These are phyloP conservation scores for Tolypeutes matacus DNA, from an alignment of 2,797 vertebrate genomes.

Conservation along the genomic window DNA sequence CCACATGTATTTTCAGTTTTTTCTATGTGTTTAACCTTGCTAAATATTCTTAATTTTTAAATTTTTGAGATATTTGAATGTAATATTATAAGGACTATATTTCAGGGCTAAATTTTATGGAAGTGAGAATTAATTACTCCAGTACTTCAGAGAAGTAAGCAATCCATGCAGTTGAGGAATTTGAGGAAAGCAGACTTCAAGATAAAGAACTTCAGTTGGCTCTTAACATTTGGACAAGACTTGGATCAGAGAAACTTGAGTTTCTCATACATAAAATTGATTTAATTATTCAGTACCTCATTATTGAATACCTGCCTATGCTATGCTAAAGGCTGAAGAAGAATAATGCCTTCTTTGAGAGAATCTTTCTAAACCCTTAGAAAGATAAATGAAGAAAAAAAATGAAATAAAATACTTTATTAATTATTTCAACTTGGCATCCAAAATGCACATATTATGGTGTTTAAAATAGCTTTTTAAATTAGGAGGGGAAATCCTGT, in stretches of 20 bases:
- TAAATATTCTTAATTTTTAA: background rate
- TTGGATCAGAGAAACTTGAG: background rate
- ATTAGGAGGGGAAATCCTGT: background rate
- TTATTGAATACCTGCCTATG: background rate
- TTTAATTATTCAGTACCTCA: background rate
- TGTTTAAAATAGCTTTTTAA: slow-evolving; percentile 7
- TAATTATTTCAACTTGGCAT: slow-evolving; percentile 15
- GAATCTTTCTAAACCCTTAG: background rate
- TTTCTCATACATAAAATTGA: background rate
- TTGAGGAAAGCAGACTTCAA: background rate
- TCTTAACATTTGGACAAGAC: background rate
- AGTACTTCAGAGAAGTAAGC: background rate
- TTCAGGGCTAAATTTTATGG: background rate
- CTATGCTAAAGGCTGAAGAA: background rate
- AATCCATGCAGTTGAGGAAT: background rate
- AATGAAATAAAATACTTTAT: background rate
- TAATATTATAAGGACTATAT: background rate
- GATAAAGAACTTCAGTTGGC: background rate
- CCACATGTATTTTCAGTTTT: background rate
- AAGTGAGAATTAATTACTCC: background rate
- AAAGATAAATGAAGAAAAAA: background rate
- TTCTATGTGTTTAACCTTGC: background rate
- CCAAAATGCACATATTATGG: background rate
- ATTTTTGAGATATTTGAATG: background rate
- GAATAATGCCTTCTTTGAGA: background rate